phyloP scores from a whole-genome alignment of 2,797 vertebrate genomes.

The Serranus cabrilla region DNA sequence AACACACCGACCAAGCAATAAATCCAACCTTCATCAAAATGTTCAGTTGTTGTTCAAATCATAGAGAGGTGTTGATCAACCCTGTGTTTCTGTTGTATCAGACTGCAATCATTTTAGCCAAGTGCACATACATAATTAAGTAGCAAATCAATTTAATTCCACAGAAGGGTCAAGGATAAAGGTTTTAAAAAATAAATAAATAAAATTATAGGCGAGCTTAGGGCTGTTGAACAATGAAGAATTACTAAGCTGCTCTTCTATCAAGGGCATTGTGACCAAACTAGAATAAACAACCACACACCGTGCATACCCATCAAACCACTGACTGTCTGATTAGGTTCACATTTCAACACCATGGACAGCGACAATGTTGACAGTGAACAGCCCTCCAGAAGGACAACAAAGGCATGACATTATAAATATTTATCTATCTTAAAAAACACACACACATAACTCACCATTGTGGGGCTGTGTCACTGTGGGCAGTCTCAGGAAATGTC shows the following conservation, averaged over 20 bases:
- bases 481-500: conserved; percentile 16
- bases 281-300: conserved; percentile 8
- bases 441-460: conserved; percentile 25
- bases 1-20: background rate
- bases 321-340: conserved; percentile 1
- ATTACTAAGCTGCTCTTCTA: conserved; percentile 10
- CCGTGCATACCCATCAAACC: background rate
- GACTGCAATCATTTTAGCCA: background rate
- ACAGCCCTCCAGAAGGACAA: background rate
- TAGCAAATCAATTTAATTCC: conserved; percentile 9
- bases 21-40: background rate
- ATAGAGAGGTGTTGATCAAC: background rate
- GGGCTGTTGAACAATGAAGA: conserved; percentile 15
- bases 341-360: conserved; percentile 21
- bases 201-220: conserved; percentile 2
- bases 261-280: conserved; percentile 15
- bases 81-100: background rate
- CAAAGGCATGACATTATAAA: background rate
- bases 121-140: background rate
- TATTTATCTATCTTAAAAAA: background rate
- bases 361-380: background rate
- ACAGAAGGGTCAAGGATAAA: conserved; percentile 10
- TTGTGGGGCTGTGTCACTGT: background rate
- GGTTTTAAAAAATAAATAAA: conserved; percentile 1
- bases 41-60: background rate